A percentile compares a stretch with the other conserved stretches of the same genome.
phyloP scores from a whole-genome alignment of 1,140 invertebrate genomes.

The Xylocopa sonorina region DNA sequence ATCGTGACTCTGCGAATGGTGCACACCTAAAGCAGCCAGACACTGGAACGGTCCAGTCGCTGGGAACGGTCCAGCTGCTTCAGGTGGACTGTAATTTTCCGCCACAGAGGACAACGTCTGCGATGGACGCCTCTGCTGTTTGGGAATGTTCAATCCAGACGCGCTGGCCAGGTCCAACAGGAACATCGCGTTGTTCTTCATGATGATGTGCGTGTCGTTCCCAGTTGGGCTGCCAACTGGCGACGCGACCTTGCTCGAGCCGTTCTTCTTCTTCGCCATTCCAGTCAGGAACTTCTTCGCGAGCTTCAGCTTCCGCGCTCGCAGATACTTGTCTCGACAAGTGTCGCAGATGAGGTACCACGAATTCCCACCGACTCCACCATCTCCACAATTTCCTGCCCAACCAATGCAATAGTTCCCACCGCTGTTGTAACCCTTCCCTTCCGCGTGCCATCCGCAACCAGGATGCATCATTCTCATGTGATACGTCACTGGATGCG shows the following conservation, averaged over 20 bases:
- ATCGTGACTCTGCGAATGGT: constrained; percentile 83
- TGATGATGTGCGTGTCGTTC: constrained; percentile 88
- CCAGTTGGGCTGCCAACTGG: constrained; percentile 73
- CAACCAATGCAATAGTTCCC: constrained; percentile 93
- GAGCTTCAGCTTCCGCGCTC: constrained; percentile 81
- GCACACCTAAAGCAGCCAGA: constrained; percentile 86
- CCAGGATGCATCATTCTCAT: constrained; percentile 95
- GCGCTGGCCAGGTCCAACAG: constrained; percentile 93
- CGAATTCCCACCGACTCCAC: constrained; percentile 90
- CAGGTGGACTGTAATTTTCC: constrained; percentile 84
- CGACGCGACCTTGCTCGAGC: constrained; percentile 70
- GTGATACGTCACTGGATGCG: constrained; percentile 94
- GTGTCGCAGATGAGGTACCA: constrained; percentile 96
- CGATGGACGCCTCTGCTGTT: constrained; percentile 82
- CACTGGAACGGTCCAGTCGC: constrained; percentile 90
- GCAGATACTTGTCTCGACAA: constrained; percentile 92
- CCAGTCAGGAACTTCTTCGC: constrained; percentile 70
- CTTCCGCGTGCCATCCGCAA: constrained; percentile 92
- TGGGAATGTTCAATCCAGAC: constrained; percentile 81
- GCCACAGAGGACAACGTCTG: constrained; percentile 85
- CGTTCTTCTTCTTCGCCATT: constrained; percentile 63
- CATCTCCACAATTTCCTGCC: constrained; percentile 94
- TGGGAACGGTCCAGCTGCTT: constrained; percentile 82
- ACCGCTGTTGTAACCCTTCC: constrained; percentile 93
- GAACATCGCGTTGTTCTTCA: constrained; percentile 97